A percentile compares a stretch with the other conserved stretches of the same genome.
These are phyloP conservation scores for Zaprionus tsacasi DNA, from an alignment of 1,140 invertebrate species.

Conservation along the genomic window DNA sequence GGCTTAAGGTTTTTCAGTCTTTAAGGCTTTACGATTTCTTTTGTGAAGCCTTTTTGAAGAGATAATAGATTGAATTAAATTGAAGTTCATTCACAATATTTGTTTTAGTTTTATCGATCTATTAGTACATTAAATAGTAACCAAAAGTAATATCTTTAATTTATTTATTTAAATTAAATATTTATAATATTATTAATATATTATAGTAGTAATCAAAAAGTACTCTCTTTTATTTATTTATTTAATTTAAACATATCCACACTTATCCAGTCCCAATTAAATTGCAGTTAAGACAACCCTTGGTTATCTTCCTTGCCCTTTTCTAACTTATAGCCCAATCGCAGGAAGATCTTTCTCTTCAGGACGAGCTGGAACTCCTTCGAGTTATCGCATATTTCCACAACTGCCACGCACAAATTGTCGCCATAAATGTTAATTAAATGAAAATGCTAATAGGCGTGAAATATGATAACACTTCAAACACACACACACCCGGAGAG, in stretches of 20 bases:
- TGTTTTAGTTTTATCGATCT: no score
- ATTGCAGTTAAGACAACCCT: no score
- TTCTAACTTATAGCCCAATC: not conserved
- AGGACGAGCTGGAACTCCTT: not conserved
- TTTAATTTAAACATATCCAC: no score
- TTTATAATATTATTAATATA: no score
- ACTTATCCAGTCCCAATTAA: no score
- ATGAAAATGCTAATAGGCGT: conserved; percentile 81
- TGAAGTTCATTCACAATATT: no score
- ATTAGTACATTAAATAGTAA: no score
- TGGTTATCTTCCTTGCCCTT: no score
- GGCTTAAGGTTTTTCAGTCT: not conserved
- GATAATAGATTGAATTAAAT: not conserved
- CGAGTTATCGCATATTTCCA: conserved; percentile 45
- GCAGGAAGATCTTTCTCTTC: not conserved
- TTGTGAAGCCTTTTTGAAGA: not conserved
- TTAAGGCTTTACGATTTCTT: not conserved
- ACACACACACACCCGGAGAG: conserved; percentile 25
- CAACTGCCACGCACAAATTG: conserved; percentile 66
- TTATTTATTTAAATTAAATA: no score
- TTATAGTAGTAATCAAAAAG: no score
- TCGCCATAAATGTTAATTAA: conserved; percentile 81
- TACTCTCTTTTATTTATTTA: no score
- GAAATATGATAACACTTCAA: conserved; percentile 76
- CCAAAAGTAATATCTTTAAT: no score